Percentiles rank a stretch among this genome's conserved stretches.
phyloP scores from a whole-genome alignment of 2,888 invertebrate genomes.

The Aphidius colemani region DNA sequence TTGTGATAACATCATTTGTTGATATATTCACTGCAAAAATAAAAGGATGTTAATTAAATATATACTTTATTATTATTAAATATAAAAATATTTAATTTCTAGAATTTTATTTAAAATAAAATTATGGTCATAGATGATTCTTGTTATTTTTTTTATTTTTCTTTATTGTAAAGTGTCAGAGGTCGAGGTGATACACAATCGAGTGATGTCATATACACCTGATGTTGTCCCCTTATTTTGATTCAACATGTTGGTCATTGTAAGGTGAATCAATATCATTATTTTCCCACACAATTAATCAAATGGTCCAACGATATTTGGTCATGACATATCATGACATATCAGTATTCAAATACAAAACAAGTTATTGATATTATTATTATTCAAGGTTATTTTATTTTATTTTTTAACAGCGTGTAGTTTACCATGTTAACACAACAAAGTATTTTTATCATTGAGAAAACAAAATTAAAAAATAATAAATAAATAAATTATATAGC shows the following conservation, averaged over 20 bases:
- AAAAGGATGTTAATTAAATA: constrained; percentile 2
- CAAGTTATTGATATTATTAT: no score
- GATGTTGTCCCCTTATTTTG: constrained; percentile 4
- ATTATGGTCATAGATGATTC: constrained; percentile 39
- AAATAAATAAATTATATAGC: no score
- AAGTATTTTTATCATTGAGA: no score
- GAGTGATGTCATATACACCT: constrained; percentile 25
- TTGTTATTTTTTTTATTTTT: background rate
- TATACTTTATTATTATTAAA: no score
- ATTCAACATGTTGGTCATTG: no score
- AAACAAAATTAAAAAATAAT: no score
- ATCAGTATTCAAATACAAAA: no score
- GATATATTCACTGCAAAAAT: constrained; percentile 7
- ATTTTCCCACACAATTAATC: no score
- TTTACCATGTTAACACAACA: no score
- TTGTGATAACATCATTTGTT: background rate
- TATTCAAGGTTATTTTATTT: no score
- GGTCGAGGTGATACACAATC: constrained; percentile 37
- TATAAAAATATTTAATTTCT: background rate
- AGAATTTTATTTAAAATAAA: constrained; percentile 45
- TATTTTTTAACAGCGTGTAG: no score
- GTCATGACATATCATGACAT: constrained; percentile 8
- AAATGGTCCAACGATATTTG: constrained; percentile 13
- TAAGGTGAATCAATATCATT: no score
- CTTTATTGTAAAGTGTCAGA: constrained; percentile 30